Percentiles rank a stretch among this genome's conserved stretches.
Evolutionary conservation across 2,113 vertebrate genomes (phyloP).

Genomic region (Carollia perspicillata): DNA sequence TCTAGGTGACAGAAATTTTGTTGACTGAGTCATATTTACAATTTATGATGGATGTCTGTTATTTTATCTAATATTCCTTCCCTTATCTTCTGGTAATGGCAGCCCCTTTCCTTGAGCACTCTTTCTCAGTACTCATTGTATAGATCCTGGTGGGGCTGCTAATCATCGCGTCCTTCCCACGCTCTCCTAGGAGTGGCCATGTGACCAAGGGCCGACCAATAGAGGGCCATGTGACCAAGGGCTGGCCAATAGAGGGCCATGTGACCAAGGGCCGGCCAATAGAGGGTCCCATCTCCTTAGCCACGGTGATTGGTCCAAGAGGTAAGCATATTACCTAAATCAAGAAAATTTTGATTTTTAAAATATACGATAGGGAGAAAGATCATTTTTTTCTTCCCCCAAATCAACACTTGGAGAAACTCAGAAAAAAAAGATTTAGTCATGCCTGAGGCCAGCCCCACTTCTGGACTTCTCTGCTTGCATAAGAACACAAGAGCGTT

Average conservation of each 20-base stretch:
- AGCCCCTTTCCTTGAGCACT: not conserved
- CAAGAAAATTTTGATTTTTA: not conserved
- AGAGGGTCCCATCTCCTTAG: not conserved
- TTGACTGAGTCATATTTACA: not conserved
- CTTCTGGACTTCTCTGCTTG: constrained; percentile 3
- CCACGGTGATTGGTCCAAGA: not conserved
- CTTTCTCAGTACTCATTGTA: not conserved
- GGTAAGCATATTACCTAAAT: not conserved
- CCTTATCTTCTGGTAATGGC: not conserved
- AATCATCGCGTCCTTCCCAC: not conserved
- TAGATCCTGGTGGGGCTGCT: not conserved
- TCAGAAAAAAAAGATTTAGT: not conserved
- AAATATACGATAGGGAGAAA: not conserved
- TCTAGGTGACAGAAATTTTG: not conserved
- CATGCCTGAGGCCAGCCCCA: not conserved
- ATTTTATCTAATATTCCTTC: not conserved
- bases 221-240: not conserved
- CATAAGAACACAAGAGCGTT: not conserved
- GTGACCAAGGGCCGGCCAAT: not conserved
- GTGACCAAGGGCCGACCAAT: not conserved
- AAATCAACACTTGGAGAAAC: constrained; percentile 19
- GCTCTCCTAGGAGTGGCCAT: not conserved
- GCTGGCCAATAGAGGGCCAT: not conserved
- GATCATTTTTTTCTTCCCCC: not conserved
- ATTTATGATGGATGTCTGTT: not conserved